Base-by-base conservation (phyloP, 2,113 vertebrate genomes). In the Budorcas taxicolor region DNA sequence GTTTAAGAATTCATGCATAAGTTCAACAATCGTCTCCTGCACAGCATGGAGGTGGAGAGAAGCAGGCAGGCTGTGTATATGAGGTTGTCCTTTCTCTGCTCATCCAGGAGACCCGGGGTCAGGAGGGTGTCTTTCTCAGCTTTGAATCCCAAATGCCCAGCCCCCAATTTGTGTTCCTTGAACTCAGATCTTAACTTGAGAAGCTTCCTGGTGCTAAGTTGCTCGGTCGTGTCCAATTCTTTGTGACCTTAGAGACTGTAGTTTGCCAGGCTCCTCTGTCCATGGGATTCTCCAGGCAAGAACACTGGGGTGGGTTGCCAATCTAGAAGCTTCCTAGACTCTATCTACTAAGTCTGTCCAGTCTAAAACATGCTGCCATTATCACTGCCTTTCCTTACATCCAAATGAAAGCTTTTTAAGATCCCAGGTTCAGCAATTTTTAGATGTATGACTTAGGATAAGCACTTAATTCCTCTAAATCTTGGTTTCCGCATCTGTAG, bases 1-100 rank as follows among this genome's bases (percentile, higher is more conserved):
- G 50, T 29, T 7, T 0, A 1, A 0, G n/a, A 25, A 31, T 12
- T 10, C 15, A 16, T 2, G 15, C 33, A 57, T 17, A 3, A 5
- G 23, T 12, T 7, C 74, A 15, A 19, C 29, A 23, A 5, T 40
- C 1, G 0, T 45, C 19, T 52, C 52, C 93, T 12, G 71, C 27
- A 15, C 15, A 36, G 58, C 1, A 1, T 4, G 2, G 10, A 40
- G 29, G 27, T 5, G 4, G 25, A 58, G 55, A 8, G 4, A n/a
- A 27, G 36, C 0, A 3, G 21, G 6, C 50, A 3, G 0, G 14
- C 40, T 4, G 2, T 4, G 36, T 19, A 27, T 11, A 57, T 10
- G 47, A 25, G 43, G 6, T 3, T 60, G 62, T 81, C 33, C 36
- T 1, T 47, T 13, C 81, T 80, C 40, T 6, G 40, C 19, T 5